Conservation (phyloP, 2,888 invertebrate species). For the Bombylius major region DNA sequence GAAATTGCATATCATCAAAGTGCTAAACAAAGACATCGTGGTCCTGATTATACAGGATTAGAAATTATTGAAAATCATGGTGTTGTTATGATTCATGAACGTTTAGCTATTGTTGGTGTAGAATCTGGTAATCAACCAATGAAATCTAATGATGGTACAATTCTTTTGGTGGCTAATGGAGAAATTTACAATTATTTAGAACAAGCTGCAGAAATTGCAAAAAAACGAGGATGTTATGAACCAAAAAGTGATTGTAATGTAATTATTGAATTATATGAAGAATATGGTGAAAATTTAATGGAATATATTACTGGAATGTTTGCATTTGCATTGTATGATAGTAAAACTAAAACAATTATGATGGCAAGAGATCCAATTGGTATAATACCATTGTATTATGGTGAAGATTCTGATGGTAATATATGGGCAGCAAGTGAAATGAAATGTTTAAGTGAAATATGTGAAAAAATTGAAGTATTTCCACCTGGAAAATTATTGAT, state of each 20-base stretch:
- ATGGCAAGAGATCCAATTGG: constrained; percentile 35
- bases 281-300: constrained; percentile 26
- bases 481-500: constrained; percentile 28
- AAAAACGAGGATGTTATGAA: constrained; percentile 24
- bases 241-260: constrained; percentile 35
- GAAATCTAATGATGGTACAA: constrained; percentile 23
- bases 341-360: constrained; percentile 23
- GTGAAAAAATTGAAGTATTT: constrained; percentile 26
- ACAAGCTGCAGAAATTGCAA: constrained; percentile 26
- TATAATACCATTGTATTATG: constrained; percentile 34
- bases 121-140: constrained; percentile 32
- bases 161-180: constrained; percentile 32
- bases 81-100: constrained; percentile 30
- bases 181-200: constrained; percentile 36
- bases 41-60: constrained; percentile 33
- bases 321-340: constrained; percentile 32
- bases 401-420: constrained; percentile 29
- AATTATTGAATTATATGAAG: constrained; percentile 31
- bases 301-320: constrained; percentile 33
- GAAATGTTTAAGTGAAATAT: constrained; percentile 31
- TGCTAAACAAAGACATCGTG: constrained; percentile 31
- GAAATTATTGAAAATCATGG: constrained; percentile 25
- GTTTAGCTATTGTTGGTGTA: constrained; percentile 30
- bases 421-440: constrained; percentile 35
- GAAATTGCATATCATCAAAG: constrained; percentile 33